Percentiles rank a stretch among this genome's conserved stretches.
These are phyloP conservation scores for Calameuta filiformis DNA, from an alignment of 2,888 invertebrate genomes.

Conservation along the genomic window DNA sequence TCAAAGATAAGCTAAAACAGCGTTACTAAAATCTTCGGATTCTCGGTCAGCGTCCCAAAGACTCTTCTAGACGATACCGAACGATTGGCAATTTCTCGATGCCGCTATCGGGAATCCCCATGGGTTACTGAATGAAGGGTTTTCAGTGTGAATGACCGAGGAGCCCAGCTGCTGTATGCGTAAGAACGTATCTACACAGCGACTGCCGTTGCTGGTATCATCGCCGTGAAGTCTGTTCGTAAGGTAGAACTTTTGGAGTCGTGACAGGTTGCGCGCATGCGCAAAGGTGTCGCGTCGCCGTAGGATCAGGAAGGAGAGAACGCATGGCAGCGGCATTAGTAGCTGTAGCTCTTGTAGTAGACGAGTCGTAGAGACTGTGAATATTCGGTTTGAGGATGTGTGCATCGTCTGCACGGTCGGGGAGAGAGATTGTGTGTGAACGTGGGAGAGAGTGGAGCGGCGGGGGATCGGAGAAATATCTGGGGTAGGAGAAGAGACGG, in stretches of 20 bases:
- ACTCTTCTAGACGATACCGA: neutral
- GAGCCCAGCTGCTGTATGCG: neutral
- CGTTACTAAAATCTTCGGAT: neutral
- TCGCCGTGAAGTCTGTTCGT: neutral
- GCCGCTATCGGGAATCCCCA: neutral
- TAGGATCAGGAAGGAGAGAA: neutral
- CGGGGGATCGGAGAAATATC: conserved; percentile 10
- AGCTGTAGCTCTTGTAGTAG: neutral
- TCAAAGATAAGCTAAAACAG: neutral
- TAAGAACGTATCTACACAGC: neutral
- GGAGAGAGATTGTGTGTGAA: conserved; percentile 6
- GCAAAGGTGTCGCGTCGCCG: neutral
- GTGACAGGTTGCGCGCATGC: neutral
- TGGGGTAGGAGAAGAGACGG: conserved; percentile 5
- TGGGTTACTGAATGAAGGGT: neutral
- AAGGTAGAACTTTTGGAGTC: neutral
- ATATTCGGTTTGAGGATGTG: neutral
- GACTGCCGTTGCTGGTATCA: neutral
- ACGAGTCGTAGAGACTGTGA: neutral
- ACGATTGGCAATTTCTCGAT: neutral
- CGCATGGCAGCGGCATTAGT: neutral
- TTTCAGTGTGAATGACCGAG: conserved; percentile 19
- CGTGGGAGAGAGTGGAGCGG: conserved; percentile 2
- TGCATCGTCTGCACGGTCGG: neutral
- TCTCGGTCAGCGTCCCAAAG: neutral